Base-by-base conservation (phyloP, 2,888 invertebrate species). In the Timema cristinae region DNA sequence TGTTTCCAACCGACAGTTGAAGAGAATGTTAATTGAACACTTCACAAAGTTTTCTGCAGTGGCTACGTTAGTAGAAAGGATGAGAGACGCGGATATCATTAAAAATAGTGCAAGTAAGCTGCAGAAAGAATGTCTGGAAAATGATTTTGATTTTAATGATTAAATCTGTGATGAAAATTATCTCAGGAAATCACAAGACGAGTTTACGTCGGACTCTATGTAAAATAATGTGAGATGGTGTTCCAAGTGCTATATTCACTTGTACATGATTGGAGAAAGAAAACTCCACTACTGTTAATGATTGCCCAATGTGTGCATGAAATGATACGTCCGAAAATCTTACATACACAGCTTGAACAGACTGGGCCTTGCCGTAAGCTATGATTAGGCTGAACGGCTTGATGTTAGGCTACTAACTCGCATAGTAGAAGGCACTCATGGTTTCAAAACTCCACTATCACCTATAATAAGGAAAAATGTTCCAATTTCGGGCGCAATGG, bases 371-470 rank as follows among this genome's bases (percentile, higher is more conserved):
- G 56, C n/a, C 15, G 56, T 56, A 9, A 56, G 56, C 15, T 56
- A 56, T 9, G 56, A 56, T 56, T 13, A 56, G 15, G 10, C 15
- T 56, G 11, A 56, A 9, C 13, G 56, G 15, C 56, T 7, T 56
- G 56, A 56, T 56, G 15, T 56, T 56, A 56, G 11, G 56, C 56
- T 56, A 15, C 56, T 6, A 15, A 56, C 56, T 56, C 56, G 10
- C 56, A 56, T 56, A 9, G 56, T 56, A 56, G n/a, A 56, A 15
- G 56, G 6, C 6, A 56, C 56, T 9, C 6, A 56, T 56, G 56
- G 56, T 56, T 56, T 56, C 56, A 56, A 16, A 56, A 56, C 56
- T 7, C 56, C 56, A 56, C 56, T 56, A 15, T 9, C 56, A 56
- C 56, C 56, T 7, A 56, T 56, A 15, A 56, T 10, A 56, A 56